phyloP scores from a whole-genome alignment of 2,888 invertebrate species.

The Aphodius sticticus region DNA sequence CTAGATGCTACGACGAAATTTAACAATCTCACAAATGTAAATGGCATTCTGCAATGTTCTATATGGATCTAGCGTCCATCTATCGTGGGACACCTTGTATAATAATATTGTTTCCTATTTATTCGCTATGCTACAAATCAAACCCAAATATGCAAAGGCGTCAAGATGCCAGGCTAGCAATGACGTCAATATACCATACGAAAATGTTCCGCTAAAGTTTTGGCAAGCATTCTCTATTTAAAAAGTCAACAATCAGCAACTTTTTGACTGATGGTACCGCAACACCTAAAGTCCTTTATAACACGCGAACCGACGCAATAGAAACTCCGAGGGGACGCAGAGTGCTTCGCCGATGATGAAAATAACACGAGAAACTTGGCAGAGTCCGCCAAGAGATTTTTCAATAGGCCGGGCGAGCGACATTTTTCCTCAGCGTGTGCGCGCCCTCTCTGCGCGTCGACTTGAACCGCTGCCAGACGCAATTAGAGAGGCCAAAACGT shows the following conservation, averaged over 20 bases:
- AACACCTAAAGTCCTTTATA: background rate
- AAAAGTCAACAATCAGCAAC: background rate
- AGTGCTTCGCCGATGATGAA: background rate
- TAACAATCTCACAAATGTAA: too few relatives aligned
- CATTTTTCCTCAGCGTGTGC: background rate
- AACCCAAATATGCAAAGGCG: too few relatives aligned
- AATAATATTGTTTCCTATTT: too few relatives aligned
- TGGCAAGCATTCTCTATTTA: background rate
- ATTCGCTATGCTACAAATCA: too few relatives aligned
- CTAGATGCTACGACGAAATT: too few relatives aligned
- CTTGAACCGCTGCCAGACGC: background rate
- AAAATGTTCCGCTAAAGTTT: background rate
- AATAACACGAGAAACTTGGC: background rate
- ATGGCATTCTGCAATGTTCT: too few relatives aligned
- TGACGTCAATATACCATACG: background rate
- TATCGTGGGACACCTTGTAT: too few relatives aligned
- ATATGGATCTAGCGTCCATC: too few relatives aligned
- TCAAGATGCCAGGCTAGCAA: background rate
- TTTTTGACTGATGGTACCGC: background rate
- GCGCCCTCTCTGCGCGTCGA: background rate
- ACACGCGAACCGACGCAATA: background rate
- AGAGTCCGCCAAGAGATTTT: background rate
- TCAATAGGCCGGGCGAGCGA: background rate
- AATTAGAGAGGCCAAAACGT: conserved; percentile 4
- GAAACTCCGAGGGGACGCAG: background rate